A percentile compares a stretch with the other conserved stretches of the same genome.
These are phyloP conservation scores for Panzeria rudis DNA, from an alignment of 2,888 invertebrate genomes.

Conservation along the genomic window DNA sequence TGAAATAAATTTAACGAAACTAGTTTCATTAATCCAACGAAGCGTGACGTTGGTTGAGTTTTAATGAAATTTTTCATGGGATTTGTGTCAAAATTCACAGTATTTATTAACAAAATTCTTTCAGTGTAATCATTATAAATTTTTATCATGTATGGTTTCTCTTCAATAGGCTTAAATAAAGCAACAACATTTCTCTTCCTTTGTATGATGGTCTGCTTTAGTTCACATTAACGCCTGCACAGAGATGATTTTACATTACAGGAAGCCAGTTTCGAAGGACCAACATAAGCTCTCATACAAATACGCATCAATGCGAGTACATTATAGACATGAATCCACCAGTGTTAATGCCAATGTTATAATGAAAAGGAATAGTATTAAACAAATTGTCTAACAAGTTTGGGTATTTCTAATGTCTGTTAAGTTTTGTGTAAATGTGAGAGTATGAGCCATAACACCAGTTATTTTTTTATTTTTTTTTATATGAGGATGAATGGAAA, in stretches of 20 bases:
- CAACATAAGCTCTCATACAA: not conserved
- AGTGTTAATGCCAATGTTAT: slow-evolving; percentile 5
- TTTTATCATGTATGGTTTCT: not conserved
- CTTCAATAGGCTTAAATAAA: not conserved
- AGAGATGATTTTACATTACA: not conserved
- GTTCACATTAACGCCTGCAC: not conserved
- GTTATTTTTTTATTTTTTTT: not conserved
- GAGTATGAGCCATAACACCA: not conserved
- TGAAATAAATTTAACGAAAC: too few species aligned
- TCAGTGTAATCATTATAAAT: not conserved
- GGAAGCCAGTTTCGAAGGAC: not conserved
- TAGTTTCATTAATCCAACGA: too few species aligned
- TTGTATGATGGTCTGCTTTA: too few species aligned
- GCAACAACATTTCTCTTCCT: not conserved
- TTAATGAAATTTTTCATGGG: too few species aligned
- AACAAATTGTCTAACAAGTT: slow-evolving; percentile 27
- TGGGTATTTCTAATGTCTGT: slow-evolving; percentile 2
- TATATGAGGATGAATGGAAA: not conserved
- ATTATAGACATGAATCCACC: not conserved
- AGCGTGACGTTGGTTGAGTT: too few species aligned
- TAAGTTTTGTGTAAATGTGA: not conserved
- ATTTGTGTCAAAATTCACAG: too few species aligned
- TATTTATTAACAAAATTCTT: too few species aligned
- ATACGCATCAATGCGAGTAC: not conserved
- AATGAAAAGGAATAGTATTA: slow-evolving; percentile 20